A percentile compares a stretch with the other conserved stretches of the same genome.
phyloP scores from a whole-genome alignment of 2,797 vertebrate genomes.

The Alfaro cultratus region DNA sequence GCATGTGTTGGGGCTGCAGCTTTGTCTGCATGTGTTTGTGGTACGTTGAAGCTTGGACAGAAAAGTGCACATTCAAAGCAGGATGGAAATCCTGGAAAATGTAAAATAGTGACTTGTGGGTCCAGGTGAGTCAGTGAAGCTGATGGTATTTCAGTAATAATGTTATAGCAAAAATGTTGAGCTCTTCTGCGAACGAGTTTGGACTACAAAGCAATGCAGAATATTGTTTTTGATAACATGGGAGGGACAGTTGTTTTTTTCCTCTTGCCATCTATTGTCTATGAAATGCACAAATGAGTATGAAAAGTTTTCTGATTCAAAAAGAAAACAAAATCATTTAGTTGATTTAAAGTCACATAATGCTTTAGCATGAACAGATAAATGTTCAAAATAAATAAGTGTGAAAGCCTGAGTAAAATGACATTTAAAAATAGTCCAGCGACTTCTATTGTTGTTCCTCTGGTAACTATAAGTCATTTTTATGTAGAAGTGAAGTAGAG shows the following conservation, averaged over 20 bases:
- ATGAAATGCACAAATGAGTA: not conserved
- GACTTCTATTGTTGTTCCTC: not conserved
- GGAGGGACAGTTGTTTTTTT: not conserved
- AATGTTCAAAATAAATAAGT: not conserved
- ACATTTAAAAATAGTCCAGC: not conserved
- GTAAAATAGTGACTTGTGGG: not conserved
- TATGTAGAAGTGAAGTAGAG: not conserved
- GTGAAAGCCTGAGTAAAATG: not conserved
- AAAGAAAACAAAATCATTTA: not conserved
- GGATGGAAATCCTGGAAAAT: constrained; percentile 46
- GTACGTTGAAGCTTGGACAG: constrained; percentile 43
- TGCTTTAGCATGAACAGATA: not conserved
- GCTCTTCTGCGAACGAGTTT: not conserved
- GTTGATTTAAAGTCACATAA: not conserved
- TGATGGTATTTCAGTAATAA: not conserved
- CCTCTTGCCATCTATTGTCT: not conserved
- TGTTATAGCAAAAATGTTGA: not conserved
- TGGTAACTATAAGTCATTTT: not conserved
- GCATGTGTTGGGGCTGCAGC: constrained; percentile 1
- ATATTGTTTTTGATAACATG: not conserved
- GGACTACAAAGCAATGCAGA: not conserved
- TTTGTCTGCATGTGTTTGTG: constrained; percentile 11
- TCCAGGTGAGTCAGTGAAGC: not conserved
- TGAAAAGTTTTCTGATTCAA: not conserved
- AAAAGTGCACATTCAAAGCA: constrained; percentile 23